Conservation (phyloP, 1,140 invertebrate species). For the Carcinoscorpius rotundicauda region DNA sequence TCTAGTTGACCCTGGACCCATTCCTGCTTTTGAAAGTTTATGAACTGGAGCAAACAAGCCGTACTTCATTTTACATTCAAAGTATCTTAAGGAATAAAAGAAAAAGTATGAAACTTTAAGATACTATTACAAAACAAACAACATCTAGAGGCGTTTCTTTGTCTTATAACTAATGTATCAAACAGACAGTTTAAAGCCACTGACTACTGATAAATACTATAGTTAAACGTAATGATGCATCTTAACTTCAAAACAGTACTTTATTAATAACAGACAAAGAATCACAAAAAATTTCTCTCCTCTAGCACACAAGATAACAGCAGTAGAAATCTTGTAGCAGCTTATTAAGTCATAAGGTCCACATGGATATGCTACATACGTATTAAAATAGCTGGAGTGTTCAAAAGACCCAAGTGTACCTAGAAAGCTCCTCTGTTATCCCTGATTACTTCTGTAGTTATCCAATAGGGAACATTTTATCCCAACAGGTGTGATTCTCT, state of each 20-base stretch:
- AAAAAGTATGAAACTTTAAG: constrained; percentile 8
- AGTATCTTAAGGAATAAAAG: constrained; percentile 52
- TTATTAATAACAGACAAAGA: background rate
- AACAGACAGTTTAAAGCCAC: background rate
- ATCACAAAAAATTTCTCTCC: background rate
- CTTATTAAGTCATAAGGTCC: no score
- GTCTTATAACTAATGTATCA: no score
- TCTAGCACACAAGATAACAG: no score
- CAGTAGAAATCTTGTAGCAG: no score
- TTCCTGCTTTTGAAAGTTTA: constrained; percentile 51
- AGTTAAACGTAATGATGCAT: background rate
- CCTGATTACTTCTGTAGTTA: no score
- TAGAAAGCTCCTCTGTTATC: no score
- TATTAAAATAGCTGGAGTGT: no score
- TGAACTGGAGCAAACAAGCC: constrained; percentile 83
- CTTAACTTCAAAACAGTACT: background rate
- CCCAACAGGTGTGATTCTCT: no score
- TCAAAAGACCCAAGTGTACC: no score
- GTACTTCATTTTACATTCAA: constrained; percentile 75
- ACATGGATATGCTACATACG: no score
- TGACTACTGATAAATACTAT: background rate
- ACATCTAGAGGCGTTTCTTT: background rate
- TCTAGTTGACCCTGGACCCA: constrained; percentile 27
- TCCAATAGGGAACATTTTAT: no score
- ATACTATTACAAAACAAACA: background rate